Base-by-base conservation (phyloP, 2,113 vertebrate species). In the Sylvicapra grimmia region DNA sequence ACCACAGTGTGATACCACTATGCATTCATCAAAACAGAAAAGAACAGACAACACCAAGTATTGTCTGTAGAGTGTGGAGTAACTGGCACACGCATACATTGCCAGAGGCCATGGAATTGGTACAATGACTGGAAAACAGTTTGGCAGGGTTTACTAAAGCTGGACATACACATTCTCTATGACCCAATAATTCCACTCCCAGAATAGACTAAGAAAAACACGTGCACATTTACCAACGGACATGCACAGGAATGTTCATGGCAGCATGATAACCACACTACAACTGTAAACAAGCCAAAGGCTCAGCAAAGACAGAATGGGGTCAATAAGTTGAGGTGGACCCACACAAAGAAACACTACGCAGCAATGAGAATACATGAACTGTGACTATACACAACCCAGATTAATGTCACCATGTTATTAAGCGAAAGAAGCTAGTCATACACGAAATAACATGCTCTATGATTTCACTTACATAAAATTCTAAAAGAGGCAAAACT, bases 1-100 rank as follows among this genome's bases (percentile, higher is more conserved):
- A 80, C 31, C 68, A 29, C 61, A 77, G 36, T 31, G 8, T 49
- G 90, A 59, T 49, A 84, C n/a, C 49, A 79, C 33, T 19, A 8
- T 1, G 53, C 11, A 75, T 1, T 10, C 47, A 40, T 31, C 29
- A 88, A 58, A 61, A 89, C 13, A 36, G 11, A 19, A 59, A 79
- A 95, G 54, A 54, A 7, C 21, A 58, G 15, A 44, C 16, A 86
- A 14, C 44, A 14, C 6, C 2, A 13, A 75, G 18, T 79, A 93
- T 4, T 80, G 36, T 65, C n/a, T 36, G 31, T 15, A 4, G 6
- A 63, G 1, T 7, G 0, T 2, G 4, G 21, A 16, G 31, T 10
- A 44, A 27, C 16, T 40, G 12, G 27, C 58, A 61, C 19, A 54
- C 1, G 3, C n/a, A 51, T 14, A 16, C 4, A 31, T 4, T 16